phyloP scores from a whole-genome alignment of 2,797 vertebrate species.

The Leptoclinus maculatus region DNA sequence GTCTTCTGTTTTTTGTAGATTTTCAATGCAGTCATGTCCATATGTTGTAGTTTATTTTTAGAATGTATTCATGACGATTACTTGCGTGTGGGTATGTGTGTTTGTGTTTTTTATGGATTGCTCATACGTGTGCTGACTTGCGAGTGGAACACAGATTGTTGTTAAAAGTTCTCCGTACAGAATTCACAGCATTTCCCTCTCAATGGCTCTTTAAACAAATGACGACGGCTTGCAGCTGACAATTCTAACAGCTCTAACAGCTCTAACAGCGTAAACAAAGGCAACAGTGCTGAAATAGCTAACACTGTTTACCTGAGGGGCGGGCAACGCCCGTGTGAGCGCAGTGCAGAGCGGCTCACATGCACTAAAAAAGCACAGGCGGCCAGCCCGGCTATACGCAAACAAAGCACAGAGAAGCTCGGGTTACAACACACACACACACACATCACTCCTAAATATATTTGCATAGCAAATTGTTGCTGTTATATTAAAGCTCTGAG shows the following conservation, averaged over 20 bases:
- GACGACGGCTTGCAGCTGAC: background rate
- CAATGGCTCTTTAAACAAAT: background rate
- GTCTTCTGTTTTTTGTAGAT: slow-evolving; percentile 5
- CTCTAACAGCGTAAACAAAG: background rate
- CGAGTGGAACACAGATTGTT: background rate
- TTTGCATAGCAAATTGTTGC: background rate
- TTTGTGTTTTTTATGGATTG: background rate
- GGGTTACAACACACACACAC: background rate
- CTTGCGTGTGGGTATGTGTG: background rate
- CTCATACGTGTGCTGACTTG: background rate
- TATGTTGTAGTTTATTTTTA: slow-evolving; percentile 28
- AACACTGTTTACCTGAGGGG: too few relatives aligned
- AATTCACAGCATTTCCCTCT: background rate
- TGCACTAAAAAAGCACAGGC: too few relatives aligned
- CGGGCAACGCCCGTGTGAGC: too few relatives aligned
- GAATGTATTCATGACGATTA: background rate
- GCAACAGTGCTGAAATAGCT: too few relatives aligned
- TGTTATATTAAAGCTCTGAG: background rate
- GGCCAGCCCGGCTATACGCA: too few relatives aligned
- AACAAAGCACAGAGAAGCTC: background rate
- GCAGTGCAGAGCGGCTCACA: too few relatives aligned
- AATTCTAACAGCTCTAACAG: background rate
- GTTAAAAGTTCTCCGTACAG: background rate
- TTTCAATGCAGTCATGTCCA: background rate
- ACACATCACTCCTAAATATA: too few relatives aligned